A percentile compares a stretch with the other conserved stretches of the same genome.
These are phyloP conservation scores for Hystrix cristata DNA, from an alignment of 2,113 vertebrate genomes.

Conservation along the genomic window DNA sequence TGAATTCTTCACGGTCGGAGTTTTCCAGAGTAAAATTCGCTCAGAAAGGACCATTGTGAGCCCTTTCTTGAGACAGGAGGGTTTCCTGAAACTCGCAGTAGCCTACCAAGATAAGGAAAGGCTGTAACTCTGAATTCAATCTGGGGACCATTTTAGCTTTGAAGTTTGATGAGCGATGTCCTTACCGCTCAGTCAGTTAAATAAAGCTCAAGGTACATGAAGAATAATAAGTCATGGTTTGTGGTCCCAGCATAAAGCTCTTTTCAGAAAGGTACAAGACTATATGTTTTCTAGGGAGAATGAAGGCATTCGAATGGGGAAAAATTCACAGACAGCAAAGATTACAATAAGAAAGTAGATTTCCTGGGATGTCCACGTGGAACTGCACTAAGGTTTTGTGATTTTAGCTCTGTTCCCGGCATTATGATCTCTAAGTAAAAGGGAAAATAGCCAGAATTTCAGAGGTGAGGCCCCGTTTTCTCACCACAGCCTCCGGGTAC, in stretches of 20 bases:
- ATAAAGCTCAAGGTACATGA: background rate
- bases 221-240: background rate
- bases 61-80: background rate
- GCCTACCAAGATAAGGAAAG: background rate
- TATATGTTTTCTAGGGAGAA: background rate
- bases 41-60: background rate
- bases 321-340: background rate
- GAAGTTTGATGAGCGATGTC: background rate
- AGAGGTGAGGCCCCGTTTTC: background rate
- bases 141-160: background rate
- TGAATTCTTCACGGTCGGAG: background rate
- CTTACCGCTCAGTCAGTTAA: background rate
- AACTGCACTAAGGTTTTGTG: background rate
- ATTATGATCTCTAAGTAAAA: background rate
- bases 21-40: constrained; percentile 11
- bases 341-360: background rate
- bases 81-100: background rate
- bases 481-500: background rate
- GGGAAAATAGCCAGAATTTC: background rate
- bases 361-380: background rate
- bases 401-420: constrained; percentile 46
- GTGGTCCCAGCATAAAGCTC: background rate
- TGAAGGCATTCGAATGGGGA: background rate
- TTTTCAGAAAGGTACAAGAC: background rate
- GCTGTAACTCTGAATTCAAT: constrained; percentile 15